Percentiles rank a stretch among this genome's conserved stretches.
Conservation (phyloP, 2,113 vertebrate genomes). For the Eudyptes chrysolophus region DNA sequence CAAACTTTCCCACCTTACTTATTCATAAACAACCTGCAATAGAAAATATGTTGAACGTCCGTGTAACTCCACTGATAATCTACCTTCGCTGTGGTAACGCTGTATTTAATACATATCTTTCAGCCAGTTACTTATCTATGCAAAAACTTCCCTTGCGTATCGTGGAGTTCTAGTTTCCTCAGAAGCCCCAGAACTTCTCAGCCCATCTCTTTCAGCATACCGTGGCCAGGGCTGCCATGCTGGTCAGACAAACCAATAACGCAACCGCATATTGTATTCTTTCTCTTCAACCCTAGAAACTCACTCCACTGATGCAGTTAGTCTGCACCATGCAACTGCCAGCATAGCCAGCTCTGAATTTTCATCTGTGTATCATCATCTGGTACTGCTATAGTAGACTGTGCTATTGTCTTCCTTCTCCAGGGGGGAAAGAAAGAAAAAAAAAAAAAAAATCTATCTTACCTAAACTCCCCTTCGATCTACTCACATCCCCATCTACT, state of each 20-base stretch:
- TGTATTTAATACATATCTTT: not conserved
- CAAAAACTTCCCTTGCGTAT: not conserved
- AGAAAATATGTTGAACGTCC: not conserved
- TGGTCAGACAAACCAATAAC: not conserved
- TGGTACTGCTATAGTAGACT: not conserved
- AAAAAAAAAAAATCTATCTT: not conserved
- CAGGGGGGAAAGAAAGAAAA: not conserved
- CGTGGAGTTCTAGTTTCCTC: not conserved
- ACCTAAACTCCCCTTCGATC: not conserved
- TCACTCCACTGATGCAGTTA: not conserved
- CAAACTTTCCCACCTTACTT: not conserved
- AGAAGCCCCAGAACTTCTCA: not conserved
- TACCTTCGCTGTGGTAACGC: not conserved
- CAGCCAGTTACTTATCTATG: not conserved
- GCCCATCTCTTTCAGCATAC: not conserved
- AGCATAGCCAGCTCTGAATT: not conserved
- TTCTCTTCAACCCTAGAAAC: not conserved
- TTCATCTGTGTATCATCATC: not conserved
- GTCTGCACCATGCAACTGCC: not conserved
- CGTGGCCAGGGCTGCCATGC: not conserved
- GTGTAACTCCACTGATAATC: not conserved
- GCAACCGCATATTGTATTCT: not conserved
- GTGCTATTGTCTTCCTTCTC: not conserved
- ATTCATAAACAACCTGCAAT: not conserved
- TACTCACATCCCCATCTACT: not conserved